phyloP scores from a whole-genome alignment of 2,113 vertebrate genomes.

The Paedocypris sp. region DNA sequence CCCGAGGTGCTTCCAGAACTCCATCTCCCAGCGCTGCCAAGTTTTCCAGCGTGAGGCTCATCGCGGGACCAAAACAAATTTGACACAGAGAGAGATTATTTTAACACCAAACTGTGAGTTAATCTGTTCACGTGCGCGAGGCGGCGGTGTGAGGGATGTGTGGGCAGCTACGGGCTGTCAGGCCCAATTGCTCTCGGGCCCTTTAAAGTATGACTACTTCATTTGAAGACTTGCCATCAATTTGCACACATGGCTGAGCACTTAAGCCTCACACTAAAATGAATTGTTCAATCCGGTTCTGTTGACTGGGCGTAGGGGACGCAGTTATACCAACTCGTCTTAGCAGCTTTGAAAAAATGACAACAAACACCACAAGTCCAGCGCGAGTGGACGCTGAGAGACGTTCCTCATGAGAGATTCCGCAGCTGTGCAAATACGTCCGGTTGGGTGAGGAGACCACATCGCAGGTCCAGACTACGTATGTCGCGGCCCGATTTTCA shows the following conservation, averaged over 20 bases:
- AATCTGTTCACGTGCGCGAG: constrained; percentile 32
- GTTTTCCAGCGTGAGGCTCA: constrained; percentile 26
- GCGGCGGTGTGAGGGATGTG: constrained; percentile 12
- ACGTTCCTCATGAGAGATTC: constrained; percentile 67
- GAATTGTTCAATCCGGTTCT: constrained; percentile 26
- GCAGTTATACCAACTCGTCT: too few species aligned
- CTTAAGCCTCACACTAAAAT: constrained; percentile 22
- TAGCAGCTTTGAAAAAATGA: background rate
- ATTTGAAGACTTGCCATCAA: constrained; percentile 26
- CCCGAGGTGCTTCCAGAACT: constrained; percentile 32
- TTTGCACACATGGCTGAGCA: constrained; percentile 26
- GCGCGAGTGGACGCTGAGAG: constrained; percentile 66
- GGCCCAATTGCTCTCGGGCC: constrained; percentile 7
- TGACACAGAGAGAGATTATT: constrained; percentile 36
- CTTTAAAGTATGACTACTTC: constrained; percentile 22
- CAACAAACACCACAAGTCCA: constrained; percentile 32
- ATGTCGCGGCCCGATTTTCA: constrained; percentile 61
- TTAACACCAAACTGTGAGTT: constrained; percentile 31
- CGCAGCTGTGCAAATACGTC: constrained; percentile 81
- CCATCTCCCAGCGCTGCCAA: constrained; percentile 28
- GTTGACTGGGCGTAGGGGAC: too few species aligned
- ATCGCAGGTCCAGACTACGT: constrained; percentile 50
- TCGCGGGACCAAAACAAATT: constrained; percentile 31
- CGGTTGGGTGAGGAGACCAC: constrained; percentile 56
- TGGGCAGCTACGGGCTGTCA: constrained; percentile 13